Percentiles rank a stretch among this genome's conserved stretches.
phyloP scores from a whole-genome alignment of 2,888 invertebrate species.

The Drosophila melanosoma region DNA sequence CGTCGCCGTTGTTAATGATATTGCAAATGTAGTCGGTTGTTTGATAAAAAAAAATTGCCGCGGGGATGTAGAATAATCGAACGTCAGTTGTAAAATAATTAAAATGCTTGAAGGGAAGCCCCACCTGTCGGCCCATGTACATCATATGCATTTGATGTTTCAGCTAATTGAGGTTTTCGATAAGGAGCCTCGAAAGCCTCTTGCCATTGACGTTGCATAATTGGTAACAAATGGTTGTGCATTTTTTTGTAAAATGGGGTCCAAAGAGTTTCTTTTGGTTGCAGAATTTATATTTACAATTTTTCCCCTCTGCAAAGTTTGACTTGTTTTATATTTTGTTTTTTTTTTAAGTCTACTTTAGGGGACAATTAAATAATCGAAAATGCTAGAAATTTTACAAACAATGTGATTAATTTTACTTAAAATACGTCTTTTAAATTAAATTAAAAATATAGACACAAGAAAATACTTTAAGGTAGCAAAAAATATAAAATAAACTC shows the following conservation, averaged over 20 bases:
- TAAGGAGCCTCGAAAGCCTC: slow-evolving; percentile 23
- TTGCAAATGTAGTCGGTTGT: slow-evolving; percentile 63
- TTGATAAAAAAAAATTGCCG: slow-evolving; percentile 43
- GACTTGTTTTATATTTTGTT: neutral
- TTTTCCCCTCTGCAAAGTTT: neutral
- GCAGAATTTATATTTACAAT: neutral
- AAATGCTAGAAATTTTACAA: neutral
- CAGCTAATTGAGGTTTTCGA: slow-evolving; percentile 49
- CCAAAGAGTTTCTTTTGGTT: neutral
- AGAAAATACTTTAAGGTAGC: neutral
- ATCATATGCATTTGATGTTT: slow-evolving; percentile 25
- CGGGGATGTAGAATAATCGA: slow-evolving; percentile 41
- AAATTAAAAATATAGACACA: neutral
- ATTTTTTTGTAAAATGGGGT: neutral
- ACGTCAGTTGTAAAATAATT: slow-evolving; percentile 55
- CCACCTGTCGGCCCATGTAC: neutral
- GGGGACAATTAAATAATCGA: neutral
- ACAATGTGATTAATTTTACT: neutral
- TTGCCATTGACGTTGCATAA: slow-evolving; percentile 25
- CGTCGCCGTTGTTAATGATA: slow-evolving; percentile 59
- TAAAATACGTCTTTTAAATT: neutral
- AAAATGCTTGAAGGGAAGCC: slow-evolving; percentile 46
- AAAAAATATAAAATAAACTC: no score
- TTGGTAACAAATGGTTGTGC: slow-evolving; percentile 18
- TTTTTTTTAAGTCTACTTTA: neutral